Evolutionary conservation across 2,888 invertebrate genomes (phyloP), one percentile per base, ranked within the genome.

Genomic region (Campaea margaritaria): DNA sequence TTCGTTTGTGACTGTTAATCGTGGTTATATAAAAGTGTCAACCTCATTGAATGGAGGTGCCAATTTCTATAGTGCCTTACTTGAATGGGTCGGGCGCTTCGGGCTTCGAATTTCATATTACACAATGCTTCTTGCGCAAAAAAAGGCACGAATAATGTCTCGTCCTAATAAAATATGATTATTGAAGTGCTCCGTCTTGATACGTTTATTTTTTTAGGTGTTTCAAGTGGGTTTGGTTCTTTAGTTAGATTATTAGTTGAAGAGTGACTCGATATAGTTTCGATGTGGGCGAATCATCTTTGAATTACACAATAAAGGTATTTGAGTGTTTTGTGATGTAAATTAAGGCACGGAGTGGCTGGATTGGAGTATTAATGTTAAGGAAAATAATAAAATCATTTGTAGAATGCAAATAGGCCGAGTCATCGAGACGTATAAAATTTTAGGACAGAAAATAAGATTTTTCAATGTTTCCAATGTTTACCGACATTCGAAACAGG

Each of bases 1-100:
- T 93, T 92, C 93, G 86, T 86, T 90, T 91, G 81, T 83, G 77
- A 83, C 76, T 87, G 82, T 91, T 91, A 91, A 93, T 90, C 89
- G 91, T 79, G 77, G 77, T 80, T 78, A 78, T 86, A 89, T 93
- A 89, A 91, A 93, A 88, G 83, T 93, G 93, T 93, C 93, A 91
- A 77, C 76, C 52, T 62, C 56, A 55, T 49, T 85, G 80, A 90
- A 93, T 90, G 79, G 89, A 85, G 81, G 86, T 88, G 86, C 87
- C 91, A 89, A 89, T 87, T 88, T 89, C 86, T 85, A 89, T 90
- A 83, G 85, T 86, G 82, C 85, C 75, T 74, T 76, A 73, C 78
- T 78, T 83, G 79, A 82, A 86, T 81, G 73, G 79, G 69, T 53
- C 65, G 76, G 74, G 73, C 75, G 80, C 78, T 80, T 79, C 72